Base-by-base conservation (phyloP, 2,797 vertebrate species). In the Ctenochaetus hawaiiensis region DNA sequence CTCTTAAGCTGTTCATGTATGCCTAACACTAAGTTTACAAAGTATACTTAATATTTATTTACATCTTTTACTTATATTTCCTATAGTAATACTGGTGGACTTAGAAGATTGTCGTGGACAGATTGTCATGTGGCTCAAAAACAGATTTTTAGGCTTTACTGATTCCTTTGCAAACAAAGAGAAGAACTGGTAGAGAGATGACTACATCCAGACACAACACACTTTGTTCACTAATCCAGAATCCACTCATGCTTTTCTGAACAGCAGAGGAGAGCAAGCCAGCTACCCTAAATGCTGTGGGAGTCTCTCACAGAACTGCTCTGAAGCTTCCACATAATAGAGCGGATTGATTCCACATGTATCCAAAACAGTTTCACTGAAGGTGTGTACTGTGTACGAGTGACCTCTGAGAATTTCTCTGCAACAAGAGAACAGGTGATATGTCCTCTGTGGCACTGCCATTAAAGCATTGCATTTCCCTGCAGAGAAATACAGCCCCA, bases 301-400 rank as follows among this genome's bases (percentile, higher is more conserved):
- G 87, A 87, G 75, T 80, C 83, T 78, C 70, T 81, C 68, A 82
- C 77, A 86, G 78, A 86, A 68, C 67, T 18, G 78, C 81, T 80
- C 72, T 44, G 72, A 76, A 76, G 71, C 82, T 88, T 90, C 80
- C 75, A 71, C 23, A 92, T 88, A 93, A 86, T 84, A 89, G 89
- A 79, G 80, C 5, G 83, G 87, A 90, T 88, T 90, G 90, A 91
- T 88, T 91, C 78, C 18, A 87, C 82, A 75, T 62, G 77, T 30
- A 76, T 87, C 82, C 58, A 72, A 75, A 85, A 86, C 63, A 67
- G 78, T 81, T 86, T 68, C 78, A 70, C 60, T 75, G 79, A 74
- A 83, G 75, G 70, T 63, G 77, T 47, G 62, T 56, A 56, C 77
- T 78, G 44, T 41, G 57, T 47, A 76, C 63, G 66, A 47, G 48